Conservation (phyloP, 2,888 invertebrate species). For the Ganaspis brasiliensis region DNA sequence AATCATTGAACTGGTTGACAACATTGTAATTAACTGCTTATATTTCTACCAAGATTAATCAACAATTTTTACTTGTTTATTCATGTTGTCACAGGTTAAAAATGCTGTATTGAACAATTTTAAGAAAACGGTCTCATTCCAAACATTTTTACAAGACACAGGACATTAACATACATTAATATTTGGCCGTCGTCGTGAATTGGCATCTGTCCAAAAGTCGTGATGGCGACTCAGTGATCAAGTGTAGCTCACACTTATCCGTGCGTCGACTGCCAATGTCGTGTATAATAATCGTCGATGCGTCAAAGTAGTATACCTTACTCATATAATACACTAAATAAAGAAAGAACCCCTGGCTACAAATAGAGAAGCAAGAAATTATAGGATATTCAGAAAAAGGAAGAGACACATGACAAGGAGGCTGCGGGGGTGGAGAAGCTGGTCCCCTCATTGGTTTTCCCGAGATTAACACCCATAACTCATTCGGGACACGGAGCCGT, state of each 20-base stretch:
- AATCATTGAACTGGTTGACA: too few relatives aligned
- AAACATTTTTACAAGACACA: constrained; percentile 31
- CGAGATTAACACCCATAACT: constrained; percentile 80
- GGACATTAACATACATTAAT: constrained; percentile 68
- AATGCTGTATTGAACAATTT: constrained; percentile 11
- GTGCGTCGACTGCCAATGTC: constrained; percentile 69
- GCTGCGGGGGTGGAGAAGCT: constrained; percentile 50
- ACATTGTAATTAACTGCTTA: too few relatives aligned
- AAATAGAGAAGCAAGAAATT: constrained; percentile 42
- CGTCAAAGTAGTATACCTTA: constrained; percentile 12
- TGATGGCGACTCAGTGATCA: constrained; percentile 63
- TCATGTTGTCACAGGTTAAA: too few relatives aligned
- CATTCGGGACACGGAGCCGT: constrained; percentile 77
- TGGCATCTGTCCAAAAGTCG: constrained; percentile 67
- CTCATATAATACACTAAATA: constrained; percentile 19
- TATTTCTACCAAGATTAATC: too few relatives aligned
- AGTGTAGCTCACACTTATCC: constrained; percentile 64
- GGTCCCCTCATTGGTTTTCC: constrained; percentile 74
- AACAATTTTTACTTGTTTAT: too few relatives aligned
- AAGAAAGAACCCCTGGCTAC: constrained; percentile 11
- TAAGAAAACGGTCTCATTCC: neutral
- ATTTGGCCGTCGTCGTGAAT: constrained; percentile 63
- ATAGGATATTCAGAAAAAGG: constrained; percentile 31
- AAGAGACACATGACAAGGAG: constrained; percentile 45
- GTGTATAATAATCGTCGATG: constrained; percentile 22